Conservation (phyloP, 2,888 invertebrate genomes). For the Leucophenga montana region DNA sequence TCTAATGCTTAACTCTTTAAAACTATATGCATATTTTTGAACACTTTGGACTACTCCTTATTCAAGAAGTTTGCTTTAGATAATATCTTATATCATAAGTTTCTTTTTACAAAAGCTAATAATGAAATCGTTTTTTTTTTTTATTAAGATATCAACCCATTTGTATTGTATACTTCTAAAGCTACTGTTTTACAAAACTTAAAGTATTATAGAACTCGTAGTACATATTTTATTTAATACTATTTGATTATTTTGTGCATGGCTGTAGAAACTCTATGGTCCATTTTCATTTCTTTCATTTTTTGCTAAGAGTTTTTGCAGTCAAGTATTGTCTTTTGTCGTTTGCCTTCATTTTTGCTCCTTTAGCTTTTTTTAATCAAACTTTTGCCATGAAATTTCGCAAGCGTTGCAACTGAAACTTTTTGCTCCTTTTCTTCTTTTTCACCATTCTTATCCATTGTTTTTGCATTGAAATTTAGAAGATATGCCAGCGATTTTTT, state of each 20-base stretch:
- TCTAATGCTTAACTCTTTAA: no score
- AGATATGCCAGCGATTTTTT: neutral
- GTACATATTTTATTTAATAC: neutral
- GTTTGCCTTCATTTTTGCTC: slow-evolving; percentile 31
- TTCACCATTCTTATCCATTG: slow-evolving; percentile 23
- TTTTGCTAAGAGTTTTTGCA: slow-evolving; percentile 3
- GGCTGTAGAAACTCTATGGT: neutral
- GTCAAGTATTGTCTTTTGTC: slow-evolving; percentile 9
- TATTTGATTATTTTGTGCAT: neutral
- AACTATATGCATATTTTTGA: no score
- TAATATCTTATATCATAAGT: no score
- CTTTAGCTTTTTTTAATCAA: slow-evolving; percentile 59
- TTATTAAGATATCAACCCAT: no score
- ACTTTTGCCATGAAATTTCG: slow-evolving; percentile 57
- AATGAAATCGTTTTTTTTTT: no score
- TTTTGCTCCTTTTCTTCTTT: slow-evolving; percentile 3
- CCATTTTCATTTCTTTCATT: neutral
- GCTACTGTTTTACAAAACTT: no score
- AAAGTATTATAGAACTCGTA: no score
- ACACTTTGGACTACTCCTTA: no score
- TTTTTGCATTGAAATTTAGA: slow-evolving; percentile 64
- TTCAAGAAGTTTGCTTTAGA: no score
- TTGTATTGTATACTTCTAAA: no score
- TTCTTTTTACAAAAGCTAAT: no score
- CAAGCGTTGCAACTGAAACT: slow-evolving; percentile 33